Percentiles rank a stretch among this genome's conserved stretches.
These are phyloP conservation scores for Homalodisca vitripennis DNA, from an alignment of 1,140 invertebrate species.

Conservation along the genomic window DNA sequence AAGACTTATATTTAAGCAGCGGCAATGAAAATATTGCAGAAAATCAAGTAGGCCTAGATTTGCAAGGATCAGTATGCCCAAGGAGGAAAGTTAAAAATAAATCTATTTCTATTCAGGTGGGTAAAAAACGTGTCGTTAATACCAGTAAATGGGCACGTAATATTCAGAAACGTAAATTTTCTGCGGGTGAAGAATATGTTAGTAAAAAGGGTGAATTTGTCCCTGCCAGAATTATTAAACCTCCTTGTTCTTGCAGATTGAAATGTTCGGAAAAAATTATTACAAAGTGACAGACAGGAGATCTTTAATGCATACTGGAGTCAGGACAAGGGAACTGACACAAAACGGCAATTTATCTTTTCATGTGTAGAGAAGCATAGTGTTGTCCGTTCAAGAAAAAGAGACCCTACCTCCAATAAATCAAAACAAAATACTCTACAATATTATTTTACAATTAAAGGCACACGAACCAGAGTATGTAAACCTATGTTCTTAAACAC, in stretches of 20 bases:
- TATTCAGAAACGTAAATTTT: not conserved
- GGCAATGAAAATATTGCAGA: not conserved
- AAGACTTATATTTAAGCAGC: constrained; percentile 6
- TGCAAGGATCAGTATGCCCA: not conserved
- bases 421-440: constrained; percentile 19
- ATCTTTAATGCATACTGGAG: constrained; percentile 14
- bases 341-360: constrained; percentile 24
- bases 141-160: not conserved
- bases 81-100: constrained; percentile 14
- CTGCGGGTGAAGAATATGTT: constrained; percentile 6
- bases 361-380: constrained; percentile 10
- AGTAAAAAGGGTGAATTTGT: constrained; percentile 7
- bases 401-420: constrained; percentile 4
- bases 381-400: constrained; percentile 19
- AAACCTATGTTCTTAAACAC: constrained; percentile 33
- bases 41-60: not conserved
- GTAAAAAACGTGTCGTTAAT: not conserved
- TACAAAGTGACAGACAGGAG: not conserved
- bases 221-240: not conserved
- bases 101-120: not conserved
- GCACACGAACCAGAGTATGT: not conserved
- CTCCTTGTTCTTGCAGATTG: not conserved
- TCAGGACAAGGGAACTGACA: not conserved
- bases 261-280: not conserved
- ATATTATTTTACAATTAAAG: constrained; percentile 31